Evolutionary conservation across 2,113 vertebrate genomes (phyloP).

Genomic region (Bungarus multicinctus): DNA sequence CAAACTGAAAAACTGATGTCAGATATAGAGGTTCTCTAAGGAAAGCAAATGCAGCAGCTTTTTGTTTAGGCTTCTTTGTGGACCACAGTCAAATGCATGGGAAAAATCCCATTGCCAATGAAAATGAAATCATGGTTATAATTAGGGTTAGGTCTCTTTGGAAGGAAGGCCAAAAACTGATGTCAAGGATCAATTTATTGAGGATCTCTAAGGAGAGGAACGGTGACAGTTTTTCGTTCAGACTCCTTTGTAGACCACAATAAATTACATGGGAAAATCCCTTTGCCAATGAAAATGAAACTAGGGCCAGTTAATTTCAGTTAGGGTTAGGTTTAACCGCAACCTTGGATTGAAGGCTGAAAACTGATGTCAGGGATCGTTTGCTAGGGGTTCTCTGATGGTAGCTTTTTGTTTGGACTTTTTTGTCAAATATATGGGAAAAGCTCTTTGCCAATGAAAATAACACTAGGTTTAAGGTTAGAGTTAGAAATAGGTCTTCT

Average conservation of each 20-base stretch:
- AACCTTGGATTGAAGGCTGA: no score
- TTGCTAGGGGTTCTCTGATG: background rate
- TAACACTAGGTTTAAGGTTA: background rate
- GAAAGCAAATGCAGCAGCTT: background rate
- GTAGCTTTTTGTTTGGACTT: background rate
- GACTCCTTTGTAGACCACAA: background rate
- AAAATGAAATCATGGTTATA: background rate
- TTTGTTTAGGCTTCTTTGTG: background rate
- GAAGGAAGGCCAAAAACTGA: background rate
- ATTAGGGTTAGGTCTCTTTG: background rate
- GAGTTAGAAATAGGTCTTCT: no score
- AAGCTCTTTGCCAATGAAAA: background rate
- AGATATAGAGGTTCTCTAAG: background rate
- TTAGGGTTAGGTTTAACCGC: background rate
- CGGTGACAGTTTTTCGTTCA: background rate
- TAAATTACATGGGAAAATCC: background rate
- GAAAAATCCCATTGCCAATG: background rate
- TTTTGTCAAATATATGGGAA: background rate
- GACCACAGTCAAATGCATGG: background rate
- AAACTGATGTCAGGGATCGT: no score
- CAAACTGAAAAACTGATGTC: background rate
- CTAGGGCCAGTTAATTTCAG: background rate
- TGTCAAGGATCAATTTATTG: background rate
- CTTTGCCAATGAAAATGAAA: background rate
- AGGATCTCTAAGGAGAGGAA: background rate